Percentiles rank a stretch among this genome's conserved stretches.
These are phyloP conservation scores for Psammodynastes pulverulentus DNA, from an alignment of 2,113 vertebrate species.

Conservation along the genomic window DNA sequence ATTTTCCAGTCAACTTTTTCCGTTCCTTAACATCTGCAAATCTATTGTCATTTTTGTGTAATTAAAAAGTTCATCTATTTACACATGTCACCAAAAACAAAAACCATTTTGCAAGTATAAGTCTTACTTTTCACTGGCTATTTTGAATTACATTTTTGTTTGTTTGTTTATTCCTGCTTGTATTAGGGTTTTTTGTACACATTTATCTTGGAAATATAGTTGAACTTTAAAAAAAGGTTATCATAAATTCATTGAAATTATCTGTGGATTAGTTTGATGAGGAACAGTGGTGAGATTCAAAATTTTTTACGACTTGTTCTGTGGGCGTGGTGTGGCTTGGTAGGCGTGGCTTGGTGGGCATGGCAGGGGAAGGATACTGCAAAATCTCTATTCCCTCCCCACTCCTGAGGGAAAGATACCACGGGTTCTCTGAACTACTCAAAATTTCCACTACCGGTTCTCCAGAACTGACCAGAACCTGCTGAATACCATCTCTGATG, in stretches of 20 bases:
- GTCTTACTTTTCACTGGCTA: neutral
- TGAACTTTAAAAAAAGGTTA: neutral
- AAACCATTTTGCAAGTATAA: conserved; percentile 10
- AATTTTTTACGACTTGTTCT: too few relatives aligned
- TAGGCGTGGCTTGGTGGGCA: too few relatives aligned
- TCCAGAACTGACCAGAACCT: too few relatives aligned
- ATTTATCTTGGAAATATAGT: neutral
- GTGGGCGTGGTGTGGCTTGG: too few relatives aligned
- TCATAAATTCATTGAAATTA: neutral
- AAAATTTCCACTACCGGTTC: too few relatives aligned
- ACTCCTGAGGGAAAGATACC: too few relatives aligned
- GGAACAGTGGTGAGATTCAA: too few relatives aligned
- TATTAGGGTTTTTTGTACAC: neutral
- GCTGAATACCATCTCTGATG: too few relatives aligned
- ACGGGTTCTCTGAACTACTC: too few relatives aligned
- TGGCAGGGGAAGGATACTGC: too few relatives aligned
- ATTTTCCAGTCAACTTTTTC: neutral
- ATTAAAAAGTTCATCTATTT: conserved; percentile 11
- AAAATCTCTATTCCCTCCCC: too few relatives aligned
- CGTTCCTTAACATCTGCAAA: neutral
- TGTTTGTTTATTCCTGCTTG: neutral
- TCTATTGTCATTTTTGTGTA: neutral
- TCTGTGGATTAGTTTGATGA: neutral
- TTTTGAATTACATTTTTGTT: neutral
- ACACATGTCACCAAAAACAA: neutral